These are phyloP conservation scores for Stichopus chloronotus DNA, from an alignment of 35 echinoderm and acorn worm species.

Conservation along the genomic window DNA sequence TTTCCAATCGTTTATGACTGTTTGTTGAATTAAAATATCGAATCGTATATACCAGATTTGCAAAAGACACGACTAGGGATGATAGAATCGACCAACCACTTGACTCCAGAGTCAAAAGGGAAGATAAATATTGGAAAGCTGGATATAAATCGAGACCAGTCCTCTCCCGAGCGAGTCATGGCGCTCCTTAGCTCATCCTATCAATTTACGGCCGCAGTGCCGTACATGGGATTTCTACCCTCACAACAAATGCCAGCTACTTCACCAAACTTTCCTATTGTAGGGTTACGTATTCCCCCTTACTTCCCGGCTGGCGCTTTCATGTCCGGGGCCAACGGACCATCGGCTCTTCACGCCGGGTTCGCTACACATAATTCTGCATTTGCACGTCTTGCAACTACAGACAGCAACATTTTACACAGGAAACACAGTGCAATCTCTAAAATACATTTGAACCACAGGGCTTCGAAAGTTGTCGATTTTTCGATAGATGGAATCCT, in stretches of 20 bases:
- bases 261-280: constrained; percentile 33
- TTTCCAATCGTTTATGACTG: too few relatives aligned
- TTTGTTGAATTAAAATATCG: too few relatives aligned
- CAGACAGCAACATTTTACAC: background rate
- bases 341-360: constrained; percentile 6
- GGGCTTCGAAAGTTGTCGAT: constrained; percentile 51
- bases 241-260: background rate
- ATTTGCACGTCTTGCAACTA: constrained; percentile 19
- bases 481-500: constrained; percentile 75
- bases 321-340: background rate
- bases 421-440: constrained; percentile 35
- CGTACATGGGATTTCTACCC: constrained; percentile 60
- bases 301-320: constrained; percentile 40
- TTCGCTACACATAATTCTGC: constrained; percentile 51
- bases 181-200: constrained; percentile 57
- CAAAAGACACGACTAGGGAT: background rate
- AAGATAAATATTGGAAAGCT: background rate
- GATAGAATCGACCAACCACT: background rate
- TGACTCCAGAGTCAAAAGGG: background rate
- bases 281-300: constrained; percentile 55
- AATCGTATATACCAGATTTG: too few relatives aligned
- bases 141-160: background rate
- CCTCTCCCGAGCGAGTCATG: constrained; percentile 26
- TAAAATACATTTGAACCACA: background rate
- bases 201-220: constrained; percentile 48